phyloP scores from a whole-genome alignment of 2,888 invertebrate genomes.

The Lochmaea crataegi region DNA sequence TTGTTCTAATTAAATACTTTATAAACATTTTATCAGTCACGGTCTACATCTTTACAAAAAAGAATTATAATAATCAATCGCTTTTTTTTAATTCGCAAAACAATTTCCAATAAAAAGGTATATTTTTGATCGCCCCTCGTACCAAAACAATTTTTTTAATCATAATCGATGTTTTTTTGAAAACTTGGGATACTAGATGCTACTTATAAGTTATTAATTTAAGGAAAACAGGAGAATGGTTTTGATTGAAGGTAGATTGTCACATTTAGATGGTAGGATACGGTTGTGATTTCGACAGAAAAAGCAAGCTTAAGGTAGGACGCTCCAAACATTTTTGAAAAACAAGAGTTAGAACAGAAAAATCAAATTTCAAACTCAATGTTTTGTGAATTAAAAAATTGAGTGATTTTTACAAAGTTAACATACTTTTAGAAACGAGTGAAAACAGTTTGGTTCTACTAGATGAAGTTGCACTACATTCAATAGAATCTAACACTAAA shows the following conservation, averaged over 20 bases:
- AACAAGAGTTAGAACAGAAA: no score
- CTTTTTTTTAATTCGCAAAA: not conserved
- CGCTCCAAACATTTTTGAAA: no score
- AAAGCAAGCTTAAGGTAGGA: no score
- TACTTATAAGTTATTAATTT: no score
- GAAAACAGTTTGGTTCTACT: conserved; percentile 7
- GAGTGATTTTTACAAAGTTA: not conserved
- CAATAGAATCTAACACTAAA: conserved; percentile 6
- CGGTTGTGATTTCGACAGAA: no score
- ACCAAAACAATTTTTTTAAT: no score
- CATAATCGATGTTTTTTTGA: no score
- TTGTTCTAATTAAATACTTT: conserved; percentile 45
- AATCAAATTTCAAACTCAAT: not conserved
- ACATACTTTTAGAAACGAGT: not conserved
- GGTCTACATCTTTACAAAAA: conserved; percentile 43
- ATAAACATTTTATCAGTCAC: conserved; percentile 43
- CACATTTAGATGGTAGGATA: no score
- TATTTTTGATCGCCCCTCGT: no score
- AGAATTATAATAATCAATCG: not conserved
- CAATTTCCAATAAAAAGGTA: not conserved
- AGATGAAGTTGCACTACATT: conserved; percentile 6
- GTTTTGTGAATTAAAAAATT: not conserved
- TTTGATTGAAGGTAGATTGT: no score
- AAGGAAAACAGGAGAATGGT: no score
- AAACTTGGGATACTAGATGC: no score